Base-by-base conservation (phyloP, 2,113 vertebrate genomes). In the Cheilinus undulatus region DNA sequence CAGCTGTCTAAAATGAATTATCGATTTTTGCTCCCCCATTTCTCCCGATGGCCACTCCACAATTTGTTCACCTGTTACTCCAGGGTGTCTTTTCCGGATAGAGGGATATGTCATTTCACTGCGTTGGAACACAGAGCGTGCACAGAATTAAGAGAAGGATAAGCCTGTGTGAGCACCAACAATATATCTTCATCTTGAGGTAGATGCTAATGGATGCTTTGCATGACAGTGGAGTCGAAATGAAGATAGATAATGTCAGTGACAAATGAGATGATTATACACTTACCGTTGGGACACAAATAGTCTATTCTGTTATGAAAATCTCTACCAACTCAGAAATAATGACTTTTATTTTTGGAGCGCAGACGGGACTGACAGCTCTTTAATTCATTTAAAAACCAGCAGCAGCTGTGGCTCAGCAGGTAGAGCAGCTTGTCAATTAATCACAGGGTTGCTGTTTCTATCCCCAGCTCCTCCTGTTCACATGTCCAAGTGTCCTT, bases 1-100 rank as follows among this genome's bases (percentile, higher is more conserved):
- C 69, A 38, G 27, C 61, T 76, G 80, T 84, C 76, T 45, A 66
- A 86, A 90, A 89, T 88, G 74, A 92, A 77, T 91, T 90, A 91
- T 88, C 48, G 88, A 92, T 90, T 83, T 68, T 72, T 50, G 24
- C 46, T 58, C 79, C 67, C 71, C 57, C 56, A 46, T 68, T 78
- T 76, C 72, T 83, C 62, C 52, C 79, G 76, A 58, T 27, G 36
- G 63, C 84, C 68, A 76, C 83, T 57, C 54, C 60, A 74, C 82
- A 81, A 84, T 88, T 82, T 86, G 66, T 69, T 79, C 84, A 85
- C 82, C 82, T 88, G 89, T 83, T 89, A 83, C 83, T 83, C 53
- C 32, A 28, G 61, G 76, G 61, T 53, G 69, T 65, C 54, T 71
- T 59, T 79, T 57, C 34, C 19, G 50, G 80, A 63, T 46, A n/a